These are phyloP conservation scores for Acrocyrtus sp. DNA, from an alignment of 2,888 invertebrate species.

Conservation along the genomic window DNA sequence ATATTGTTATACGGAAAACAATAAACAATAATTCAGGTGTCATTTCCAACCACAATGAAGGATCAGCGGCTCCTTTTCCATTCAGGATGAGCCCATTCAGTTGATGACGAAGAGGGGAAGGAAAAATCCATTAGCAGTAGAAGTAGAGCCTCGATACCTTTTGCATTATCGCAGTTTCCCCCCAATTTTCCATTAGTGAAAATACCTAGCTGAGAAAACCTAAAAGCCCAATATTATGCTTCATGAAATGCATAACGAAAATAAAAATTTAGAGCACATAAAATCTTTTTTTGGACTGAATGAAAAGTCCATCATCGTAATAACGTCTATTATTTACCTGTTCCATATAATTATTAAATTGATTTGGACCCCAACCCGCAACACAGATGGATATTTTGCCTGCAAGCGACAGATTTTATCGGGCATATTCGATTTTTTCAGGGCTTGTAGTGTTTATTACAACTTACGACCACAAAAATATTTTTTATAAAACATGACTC, in stretches of 20 bases:
- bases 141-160: neutral
- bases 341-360: slow-evolving; percentile 16
- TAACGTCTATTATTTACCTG: neutral
- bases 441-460: neutral
- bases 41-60: neutral
- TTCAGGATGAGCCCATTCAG: too few relatives aligned
- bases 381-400: slow-evolving; percentile 1
- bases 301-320: neutral
- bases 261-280: neutral
- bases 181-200: too few relatives aligned
- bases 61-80: too few relatives aligned
- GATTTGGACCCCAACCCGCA: neutral
- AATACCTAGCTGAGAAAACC: too few relatives aligned
- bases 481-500: neutral
- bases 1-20: neutral
- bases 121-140: neutral
- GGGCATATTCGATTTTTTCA: neutral
- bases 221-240: neutral
- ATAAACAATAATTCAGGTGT: neutral
- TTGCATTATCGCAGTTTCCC: neutral
- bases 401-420: neutral
- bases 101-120: neutral
- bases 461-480: neutral
- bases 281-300: neutral
- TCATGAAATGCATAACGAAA: neutral